Evolutionary conservation across 2,888 invertebrate species (phyloP).

Genomic region (Pseudococcus longispinus): DNA sequence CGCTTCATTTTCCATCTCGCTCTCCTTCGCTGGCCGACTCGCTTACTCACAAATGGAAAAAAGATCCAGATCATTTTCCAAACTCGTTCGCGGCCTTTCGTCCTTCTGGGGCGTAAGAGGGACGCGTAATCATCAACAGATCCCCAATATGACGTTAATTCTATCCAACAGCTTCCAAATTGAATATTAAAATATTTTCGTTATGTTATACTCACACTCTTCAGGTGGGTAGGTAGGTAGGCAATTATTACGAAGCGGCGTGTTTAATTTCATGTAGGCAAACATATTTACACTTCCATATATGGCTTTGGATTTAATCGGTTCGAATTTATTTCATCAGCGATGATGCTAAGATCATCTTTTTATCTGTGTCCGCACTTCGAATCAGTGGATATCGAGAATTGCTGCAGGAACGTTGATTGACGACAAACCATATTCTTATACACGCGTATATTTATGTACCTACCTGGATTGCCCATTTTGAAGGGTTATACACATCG

Average conservation of each 20-base stretch:
- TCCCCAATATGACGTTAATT: slow-evolving; percentile 49
- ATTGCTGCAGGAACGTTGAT: no score
- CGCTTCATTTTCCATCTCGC: not conserved
- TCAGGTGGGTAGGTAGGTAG: not conserved
- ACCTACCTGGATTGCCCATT: no score
- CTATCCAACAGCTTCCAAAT: slow-evolving; percentile 51
- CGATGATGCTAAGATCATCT: not conserved
- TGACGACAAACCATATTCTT: no score
- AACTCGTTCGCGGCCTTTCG: slow-evolving; percentile 12
- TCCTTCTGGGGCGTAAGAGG: not conserved
- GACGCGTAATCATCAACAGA: not conserved
- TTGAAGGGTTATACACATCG: no score
- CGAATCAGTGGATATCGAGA: not conserved
- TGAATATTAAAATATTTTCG: slow-evolving; percentile 44
- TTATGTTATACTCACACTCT: not conserved
- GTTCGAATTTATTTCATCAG: not conserved
- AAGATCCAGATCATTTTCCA: slow-evolving; percentile 54
- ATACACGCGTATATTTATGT: no score
- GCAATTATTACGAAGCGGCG: not conserved
- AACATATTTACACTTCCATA: slow-evolving; percentile 32
- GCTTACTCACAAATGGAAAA: not conserved
- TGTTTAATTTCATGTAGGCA: not conserved
- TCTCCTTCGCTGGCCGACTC: not conserved
- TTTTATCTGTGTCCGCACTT: not conserved
- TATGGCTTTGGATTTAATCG: not conserved